phyloP scores from a whole-genome alignment of 2,113 vertebrate genomes.

The Amphilophus citrinellus region DNA sequence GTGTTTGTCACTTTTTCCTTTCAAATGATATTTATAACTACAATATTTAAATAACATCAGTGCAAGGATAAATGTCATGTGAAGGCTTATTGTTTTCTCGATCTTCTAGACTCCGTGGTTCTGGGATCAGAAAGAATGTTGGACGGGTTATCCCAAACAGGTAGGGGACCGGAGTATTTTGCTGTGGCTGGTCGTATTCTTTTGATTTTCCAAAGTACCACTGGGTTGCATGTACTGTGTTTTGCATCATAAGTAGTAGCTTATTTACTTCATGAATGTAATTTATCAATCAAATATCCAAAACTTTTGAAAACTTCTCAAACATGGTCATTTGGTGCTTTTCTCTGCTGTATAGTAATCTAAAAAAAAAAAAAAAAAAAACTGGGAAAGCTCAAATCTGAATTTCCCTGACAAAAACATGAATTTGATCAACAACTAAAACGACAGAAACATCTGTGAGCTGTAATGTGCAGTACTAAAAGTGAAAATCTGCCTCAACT shows the following conservation, averaged over 20 bases:
- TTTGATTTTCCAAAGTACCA: background rate
- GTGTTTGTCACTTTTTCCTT: background rate
- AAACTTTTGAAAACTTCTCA: too few relatives aligned
- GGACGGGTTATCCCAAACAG: conserved; percentile 89
- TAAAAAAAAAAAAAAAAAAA: background rate
- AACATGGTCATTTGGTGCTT: background rate
- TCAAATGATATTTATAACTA: background rate
- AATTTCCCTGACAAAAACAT: background rate
- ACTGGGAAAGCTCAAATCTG: background rate
- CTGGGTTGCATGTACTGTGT: background rate
- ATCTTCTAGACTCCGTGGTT: conserved; percentile 89
- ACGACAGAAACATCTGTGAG: background rate
- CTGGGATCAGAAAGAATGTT: conserved; percentile 88
- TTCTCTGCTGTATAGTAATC: background rate
- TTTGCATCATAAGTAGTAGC: background rate
- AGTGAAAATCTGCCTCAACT: background rate
- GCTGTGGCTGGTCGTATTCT: background rate
- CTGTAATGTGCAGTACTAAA: background rate
- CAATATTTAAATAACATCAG: background rate
- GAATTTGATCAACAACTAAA: too few relatives aligned
- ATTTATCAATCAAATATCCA: too few relatives aligned
- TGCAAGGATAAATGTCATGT: background rate
- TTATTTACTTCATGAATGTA: background rate
- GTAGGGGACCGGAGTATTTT: conserved; percentile 63
- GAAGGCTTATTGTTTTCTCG: background rate